Conservation (phyloP, 2,888 invertebrate species). For the Xanthostigma xanthostigma region DNA sequence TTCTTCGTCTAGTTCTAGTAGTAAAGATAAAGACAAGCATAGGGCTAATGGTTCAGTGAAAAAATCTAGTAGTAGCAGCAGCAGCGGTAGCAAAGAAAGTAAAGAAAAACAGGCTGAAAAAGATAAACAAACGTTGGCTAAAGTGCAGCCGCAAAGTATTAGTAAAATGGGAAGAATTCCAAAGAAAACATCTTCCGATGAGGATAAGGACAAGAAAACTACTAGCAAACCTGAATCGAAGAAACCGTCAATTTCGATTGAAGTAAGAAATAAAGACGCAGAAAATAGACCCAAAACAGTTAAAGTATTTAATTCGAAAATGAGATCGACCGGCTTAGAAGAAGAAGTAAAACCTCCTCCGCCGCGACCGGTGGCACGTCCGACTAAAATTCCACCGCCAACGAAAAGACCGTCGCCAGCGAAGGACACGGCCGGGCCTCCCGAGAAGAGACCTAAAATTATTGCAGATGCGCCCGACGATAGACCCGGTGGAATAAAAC, state of each 20-base stretch:
- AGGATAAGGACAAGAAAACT: slow-evolving; percentile 24
- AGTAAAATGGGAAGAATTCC: slow-evolving; percentile 68
- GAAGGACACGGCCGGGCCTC: slow-evolving; percentile 31
- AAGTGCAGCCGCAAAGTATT: slow-evolving; percentile 48
- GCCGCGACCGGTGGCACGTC: slow-evolving; percentile 50
- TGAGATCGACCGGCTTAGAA: slow-evolving; percentile 79
- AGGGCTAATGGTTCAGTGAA: slow-evolving; percentile 18
- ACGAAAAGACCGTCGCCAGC: slow-evolving; percentile 29
- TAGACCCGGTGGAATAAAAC: slow-evolving; percentile 68
- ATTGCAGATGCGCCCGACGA: slow-evolving; percentile 32
- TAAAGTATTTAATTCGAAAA: slow-evolving; percentile 81
- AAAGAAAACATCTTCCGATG: slow-evolving; percentile 41
- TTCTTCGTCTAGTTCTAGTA: slow-evolving; percentile 16
- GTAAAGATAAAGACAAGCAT: slow-evolving; percentile 22
- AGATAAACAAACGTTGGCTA: slow-evolving; percentile 50
- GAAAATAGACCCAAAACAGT: slow-evolving; percentile 72
- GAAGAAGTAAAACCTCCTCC: slow-evolving; percentile 80
- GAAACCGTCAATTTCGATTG: slow-evolving; percentile 68
- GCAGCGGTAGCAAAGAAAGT: slow-evolving; percentile 24
- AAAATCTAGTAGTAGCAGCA: slow-evolving; percentile 16
- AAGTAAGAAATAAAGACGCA: slow-evolving; percentile 56
- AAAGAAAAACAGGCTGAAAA: slow-evolving; percentile 46
- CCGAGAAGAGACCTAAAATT: slow-evolving; percentile 67
- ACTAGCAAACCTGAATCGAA: slow-evolving; percentile 35
- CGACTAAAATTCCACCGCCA: slow-evolving; percentile 31